Base-by-base conservation (phyloP, 2,888 invertebrate species). In the Hedychridium roseum region DNA sequence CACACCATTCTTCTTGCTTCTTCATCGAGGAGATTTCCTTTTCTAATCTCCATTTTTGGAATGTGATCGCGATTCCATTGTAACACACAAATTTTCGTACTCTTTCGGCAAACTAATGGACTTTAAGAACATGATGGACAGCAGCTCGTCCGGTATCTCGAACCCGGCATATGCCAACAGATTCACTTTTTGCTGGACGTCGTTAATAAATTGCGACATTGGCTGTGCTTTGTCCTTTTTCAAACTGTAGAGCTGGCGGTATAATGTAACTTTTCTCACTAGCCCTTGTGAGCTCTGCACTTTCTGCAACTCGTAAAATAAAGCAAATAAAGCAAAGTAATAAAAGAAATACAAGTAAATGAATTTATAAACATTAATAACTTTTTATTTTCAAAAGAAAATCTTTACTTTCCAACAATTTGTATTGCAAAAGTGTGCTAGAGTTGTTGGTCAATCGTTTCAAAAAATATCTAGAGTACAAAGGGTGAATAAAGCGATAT, bases 71-170 rank as follows among this genome's bases (percentile, higher is more conserved):
- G 39, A 45, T 9, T 45, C 27, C 1, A 34, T 45, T 0, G 45
- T 32, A 0, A 39, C 32, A 12, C 43, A 36, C 14, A 43, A 43
- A 16, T 36, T 43, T 21, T 37, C 43, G 2, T 37, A 43, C 1
- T 37, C 18, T 9, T 17, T 18, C 7, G 37, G 30, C 4, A 43
- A 12, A n/a, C 15, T 20, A n/a, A n/a, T n/a, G n/a, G n/a, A n/a
- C 3, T 7, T 39, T n/a, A 45, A 17, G 7, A 45, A 18, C 39
- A 45, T 45, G 6, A 45, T 39, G 12, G 45, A 32, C 11, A 14
- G 39, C 9, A 45, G 2, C 2, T 39, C 18, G 2, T 9, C 2
- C 5, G 32, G 39, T 1, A 45, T 31, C 1, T 32, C 17, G n/a
- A 45, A 32, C 12, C 7, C 32, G 1, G 27, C 39, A 11, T 45